Evolutionary conservation across 2,797 vertebrate species (phyloP).

Genomic region (Chloroceryle amazona): DNA sequence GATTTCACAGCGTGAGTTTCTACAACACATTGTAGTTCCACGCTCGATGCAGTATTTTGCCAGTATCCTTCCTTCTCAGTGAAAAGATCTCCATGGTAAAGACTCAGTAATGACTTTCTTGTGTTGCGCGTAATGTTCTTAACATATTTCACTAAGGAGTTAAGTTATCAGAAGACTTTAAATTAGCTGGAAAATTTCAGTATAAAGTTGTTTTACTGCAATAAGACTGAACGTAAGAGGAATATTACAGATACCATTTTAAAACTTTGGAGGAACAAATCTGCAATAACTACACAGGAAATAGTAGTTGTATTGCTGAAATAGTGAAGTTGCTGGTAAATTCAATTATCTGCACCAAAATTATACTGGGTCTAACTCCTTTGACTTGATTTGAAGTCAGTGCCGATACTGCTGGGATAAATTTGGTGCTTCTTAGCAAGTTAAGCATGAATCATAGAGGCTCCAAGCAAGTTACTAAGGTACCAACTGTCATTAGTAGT

Average conservation of each 20-base stretch:
- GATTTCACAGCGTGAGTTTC: slow-evolving; percentile 33
- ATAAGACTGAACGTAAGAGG: not conserved
- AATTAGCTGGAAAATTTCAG: not conserved
- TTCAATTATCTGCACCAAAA: not conserved
- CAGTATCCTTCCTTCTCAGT: not conserved
- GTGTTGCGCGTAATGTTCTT: slow-evolving; percentile 6
- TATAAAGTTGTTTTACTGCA: not conserved
- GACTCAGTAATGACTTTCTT: not conserved
- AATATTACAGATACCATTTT: not conserved
- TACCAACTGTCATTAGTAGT: not conserved
- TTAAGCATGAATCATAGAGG: not conserved
- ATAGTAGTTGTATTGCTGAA: not conserved
- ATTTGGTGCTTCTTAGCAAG: not conserved
- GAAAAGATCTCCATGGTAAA: not conserved
- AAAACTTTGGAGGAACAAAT: not conserved
- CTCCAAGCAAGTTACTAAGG: not conserved
- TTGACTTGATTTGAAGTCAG: not conserved
- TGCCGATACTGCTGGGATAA: not conserved
- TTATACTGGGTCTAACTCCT: not conserved
- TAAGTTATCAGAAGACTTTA: not conserved
- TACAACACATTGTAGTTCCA: not conserved
- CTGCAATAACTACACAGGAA: not conserved
- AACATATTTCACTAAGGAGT: not conserved
- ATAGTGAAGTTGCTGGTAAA: not conserved
- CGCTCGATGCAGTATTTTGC: not conserved